Percentiles rank a stretch among this genome's conserved stretches.
Conservation (phyloP, 2,888 invertebrate genomes). For the Pherbina coryleti region DNA sequence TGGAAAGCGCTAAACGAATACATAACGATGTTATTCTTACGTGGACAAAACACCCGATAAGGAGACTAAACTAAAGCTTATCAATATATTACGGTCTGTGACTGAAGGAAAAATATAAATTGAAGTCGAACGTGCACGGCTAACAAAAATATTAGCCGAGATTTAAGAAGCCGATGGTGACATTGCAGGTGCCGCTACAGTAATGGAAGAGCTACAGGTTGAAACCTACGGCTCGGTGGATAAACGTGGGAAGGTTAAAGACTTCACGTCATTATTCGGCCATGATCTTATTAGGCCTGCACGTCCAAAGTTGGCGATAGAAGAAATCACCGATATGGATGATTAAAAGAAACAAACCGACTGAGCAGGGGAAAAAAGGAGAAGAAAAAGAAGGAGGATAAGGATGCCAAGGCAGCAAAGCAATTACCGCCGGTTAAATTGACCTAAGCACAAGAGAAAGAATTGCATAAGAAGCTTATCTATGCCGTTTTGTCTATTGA, state of each 20-base stretch:
- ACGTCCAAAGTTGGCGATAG: slow-evolving; percentile 50
- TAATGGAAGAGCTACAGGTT: slow-evolving; percentile 90
- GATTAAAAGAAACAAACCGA: slow-evolving; percentile 60
- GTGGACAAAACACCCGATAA: too few relatives aligned
- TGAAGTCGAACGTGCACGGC: too few relatives aligned
- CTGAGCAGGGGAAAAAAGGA: slow-evolving; percentile 61
- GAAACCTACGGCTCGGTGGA: slow-evolving; percentile 99
- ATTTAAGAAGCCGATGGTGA: slow-evolving; percentile 88
- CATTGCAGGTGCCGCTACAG: slow-evolving; percentile 89
- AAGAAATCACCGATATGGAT: slow-evolving; percentile 53
- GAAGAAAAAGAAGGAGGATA: slow-evolving; percentile 54
- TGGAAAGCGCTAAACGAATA: slow-evolving; percentile 96
- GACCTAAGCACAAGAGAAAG: slow-evolving; percentile 62
- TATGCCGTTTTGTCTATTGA: slow-evolving; percentile 94
- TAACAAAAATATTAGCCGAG: slow-evolving; percentile 85
- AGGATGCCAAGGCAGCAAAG: slow-evolving; percentile 44
- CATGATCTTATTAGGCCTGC: slow-evolving; percentile 85
- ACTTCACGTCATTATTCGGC: slow-evolving; percentile 97
- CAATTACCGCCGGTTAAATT: slow-evolving; percentile 54
- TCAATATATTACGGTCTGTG: slow-evolving; percentile 93
- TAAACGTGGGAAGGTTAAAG: slow-evolving; percentile 90
- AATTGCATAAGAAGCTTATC: slow-evolving; percentile 76
- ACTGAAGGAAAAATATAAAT: slow-evolving; percentile 99
- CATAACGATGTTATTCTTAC: slow-evolving; percentile 87
- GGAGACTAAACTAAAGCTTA: slow-evolving; percentile 92